These are phyloP conservation scores for Enteromius fasciolatus DNA, from an alignment of 2,797 vertebrate species.

Conservation along the genomic window DNA sequence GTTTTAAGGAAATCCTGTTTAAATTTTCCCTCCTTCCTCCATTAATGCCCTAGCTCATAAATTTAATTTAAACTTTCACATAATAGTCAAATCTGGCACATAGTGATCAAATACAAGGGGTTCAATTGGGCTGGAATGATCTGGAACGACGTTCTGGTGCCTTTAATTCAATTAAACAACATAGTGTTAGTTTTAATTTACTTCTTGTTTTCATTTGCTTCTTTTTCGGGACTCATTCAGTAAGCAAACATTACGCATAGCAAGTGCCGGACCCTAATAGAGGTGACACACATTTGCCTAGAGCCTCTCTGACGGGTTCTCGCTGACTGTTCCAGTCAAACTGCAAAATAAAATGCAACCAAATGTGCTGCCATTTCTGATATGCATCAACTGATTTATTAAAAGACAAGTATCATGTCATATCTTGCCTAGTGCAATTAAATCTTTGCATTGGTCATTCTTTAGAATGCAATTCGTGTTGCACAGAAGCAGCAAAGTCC, in stretches of 20 bases:
- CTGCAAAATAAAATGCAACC: background rate
- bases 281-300: background rate
- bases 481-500: background rate
- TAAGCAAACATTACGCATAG: background rate
- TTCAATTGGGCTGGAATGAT: background rate
- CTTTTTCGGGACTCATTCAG: background rate
- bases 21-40: background rate
- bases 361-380: background rate
- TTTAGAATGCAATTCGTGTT: background rate
- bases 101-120: background rate
- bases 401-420: background rate
- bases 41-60: background rate
- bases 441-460: background rate
- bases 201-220: background rate
- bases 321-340: background rate
- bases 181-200: background rate
- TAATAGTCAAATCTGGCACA: background rate
- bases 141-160: background rate
- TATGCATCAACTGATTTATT: background rate
- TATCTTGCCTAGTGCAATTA: background rate
- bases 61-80: too few species aligned
- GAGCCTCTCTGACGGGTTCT: background rate
- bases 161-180: background rate
- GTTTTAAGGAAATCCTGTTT: background rate
- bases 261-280: background rate